Conservation (phyloP, 23 tunicate species). For the Halocynthia roretzi region DNA sequence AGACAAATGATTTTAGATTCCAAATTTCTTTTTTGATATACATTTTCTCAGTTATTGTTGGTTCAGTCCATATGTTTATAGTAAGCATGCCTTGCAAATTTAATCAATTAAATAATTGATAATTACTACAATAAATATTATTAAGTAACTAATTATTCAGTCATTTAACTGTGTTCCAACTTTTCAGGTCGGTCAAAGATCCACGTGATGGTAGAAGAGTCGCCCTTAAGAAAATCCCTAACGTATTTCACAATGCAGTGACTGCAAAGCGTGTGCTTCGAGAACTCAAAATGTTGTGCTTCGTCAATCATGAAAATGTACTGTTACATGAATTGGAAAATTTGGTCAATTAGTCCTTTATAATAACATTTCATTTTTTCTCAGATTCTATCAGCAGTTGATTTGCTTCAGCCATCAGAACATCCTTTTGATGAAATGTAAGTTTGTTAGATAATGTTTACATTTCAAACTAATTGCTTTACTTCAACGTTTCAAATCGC, state of each 20-base stretch:
- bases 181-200: constrained; percentile 82
- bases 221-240: constrained; percentile 95
- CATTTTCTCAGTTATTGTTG: no score
- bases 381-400: constrained; percentile 78
- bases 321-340: neutral
- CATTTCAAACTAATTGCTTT: neutral
- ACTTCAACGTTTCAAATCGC: neutral
- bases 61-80: no score
- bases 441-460: constrained; percentile 5
- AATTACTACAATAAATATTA: no score
- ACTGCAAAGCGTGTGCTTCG: constrained; percentile 88
- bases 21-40: no score
- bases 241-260: constrained; percentile 74
- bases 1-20: no score
- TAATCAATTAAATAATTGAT: no score
- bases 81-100: no score
- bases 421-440: constrained; percentile 86
- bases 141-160: no score
- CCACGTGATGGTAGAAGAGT: constrained; percentile 86
- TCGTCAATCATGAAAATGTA: constrained; percentile 96
- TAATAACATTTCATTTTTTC: neutral
- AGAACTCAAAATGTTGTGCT: constrained; percentile 92
- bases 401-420: constrained; percentile 74
- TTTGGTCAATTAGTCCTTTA: neutral
- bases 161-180: neutral